Evolutionary conservation across 1,140 invertebrate genomes (phyloP).

Genomic region (Leptoteleia sp.): DNA sequence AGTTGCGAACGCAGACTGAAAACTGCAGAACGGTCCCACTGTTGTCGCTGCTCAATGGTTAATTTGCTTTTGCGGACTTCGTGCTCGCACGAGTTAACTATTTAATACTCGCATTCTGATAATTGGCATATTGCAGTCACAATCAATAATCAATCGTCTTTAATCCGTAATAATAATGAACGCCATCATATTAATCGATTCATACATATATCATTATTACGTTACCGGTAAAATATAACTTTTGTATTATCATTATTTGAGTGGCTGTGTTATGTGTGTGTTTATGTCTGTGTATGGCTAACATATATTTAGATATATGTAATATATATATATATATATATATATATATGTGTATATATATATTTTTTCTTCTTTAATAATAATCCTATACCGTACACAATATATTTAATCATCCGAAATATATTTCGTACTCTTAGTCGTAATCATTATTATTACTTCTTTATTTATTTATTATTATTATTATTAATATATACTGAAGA

Average conservation of each 20-base stretch:
- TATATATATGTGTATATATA: too few species aligned
- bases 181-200: conserved; percentile 57
- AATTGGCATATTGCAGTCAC: conserved; percentile 73
- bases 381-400: conserved; percentile 66
- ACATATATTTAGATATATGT: conserved; percentile 70
- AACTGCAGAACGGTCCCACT: too few species aligned
- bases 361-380: conserved; percentile 63
- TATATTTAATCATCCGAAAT: conserved; percentile 65
- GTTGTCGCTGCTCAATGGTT: conserved; percentile 9
- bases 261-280: conserved; percentile 55
- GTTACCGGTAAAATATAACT: conserved; percentile 74
- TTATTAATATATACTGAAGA: conserved; percentile 63
- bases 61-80: conserved; percentile 22
- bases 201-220: conserved; percentile 65
- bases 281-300: too few species aligned
- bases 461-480: conserved; percentile 30
- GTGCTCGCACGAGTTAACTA: conserved; percentile 34
- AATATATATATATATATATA: conserved; percentile 68
- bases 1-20: too few species aligned
- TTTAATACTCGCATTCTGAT: conserved; percentile 71
- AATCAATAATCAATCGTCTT: conserved; percentile 20
- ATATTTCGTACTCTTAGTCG: conserved; percentile 65
- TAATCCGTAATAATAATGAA: conserved; percentile 54
- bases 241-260: conserved; percentile 75
- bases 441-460: too few species aligned